Percentiles rank a stretch among this genome's conserved stretches.
These are phyloP conservation scores for Arbacia lixula DNA, from an alignment of 53 echinoderm and acorn worm genomes.

Conservation along the genomic window DNA sequence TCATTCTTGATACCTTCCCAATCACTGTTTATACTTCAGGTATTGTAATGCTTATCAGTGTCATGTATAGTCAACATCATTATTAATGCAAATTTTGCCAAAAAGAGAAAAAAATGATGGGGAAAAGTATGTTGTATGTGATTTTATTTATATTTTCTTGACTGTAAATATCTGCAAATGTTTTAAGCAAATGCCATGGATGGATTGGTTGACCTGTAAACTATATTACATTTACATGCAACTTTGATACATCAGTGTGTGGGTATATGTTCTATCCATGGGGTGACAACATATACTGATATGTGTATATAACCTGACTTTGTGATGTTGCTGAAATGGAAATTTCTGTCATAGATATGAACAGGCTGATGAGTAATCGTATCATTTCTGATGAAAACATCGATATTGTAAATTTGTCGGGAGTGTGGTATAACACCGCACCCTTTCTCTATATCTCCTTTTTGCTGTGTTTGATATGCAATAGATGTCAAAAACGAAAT, in stretches of 20 bases:
- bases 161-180: conserved; percentile 46
- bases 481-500: conserved; percentile 36
- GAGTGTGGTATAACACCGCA: no score
- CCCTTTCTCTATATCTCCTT: background rate
- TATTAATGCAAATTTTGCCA: conserved; percentile 24
- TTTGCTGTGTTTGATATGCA: conserved; percentile 45
- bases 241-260: no score
- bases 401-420: no score
- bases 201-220: no score
- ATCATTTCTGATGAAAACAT: no score
- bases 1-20: conserved; percentile 9
- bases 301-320: no score
- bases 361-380: conserved; percentile 38
- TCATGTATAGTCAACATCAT: background rate
- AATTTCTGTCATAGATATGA: conserved; percentile 2
- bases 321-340: conserved; percentile 25
- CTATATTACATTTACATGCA: no score
- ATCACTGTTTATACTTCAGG: conserved; percentile 23
- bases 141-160: conserved; percentile 3
- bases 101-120: background rate
- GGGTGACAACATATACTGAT: background rate
- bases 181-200: conserved; percentile 5
- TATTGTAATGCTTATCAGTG: conserved; percentile 12
- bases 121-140: background rate
- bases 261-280: no score